Evolutionary conservation across 1,140 invertebrate species (phyloP).

Genomic region (Drosophila ananassae): DNA sequence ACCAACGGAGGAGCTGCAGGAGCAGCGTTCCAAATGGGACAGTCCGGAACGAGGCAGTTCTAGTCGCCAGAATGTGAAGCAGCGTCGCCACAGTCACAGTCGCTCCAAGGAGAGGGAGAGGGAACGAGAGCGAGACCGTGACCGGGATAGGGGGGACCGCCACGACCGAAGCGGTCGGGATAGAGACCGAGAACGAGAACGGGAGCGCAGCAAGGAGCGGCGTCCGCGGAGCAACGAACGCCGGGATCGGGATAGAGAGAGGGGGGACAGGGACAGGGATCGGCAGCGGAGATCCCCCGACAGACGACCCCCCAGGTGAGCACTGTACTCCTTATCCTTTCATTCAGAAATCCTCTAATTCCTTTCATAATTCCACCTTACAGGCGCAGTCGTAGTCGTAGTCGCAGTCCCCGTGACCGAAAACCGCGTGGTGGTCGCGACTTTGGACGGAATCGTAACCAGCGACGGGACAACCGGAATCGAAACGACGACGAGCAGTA

Average conservation of each 20-base stretch:
- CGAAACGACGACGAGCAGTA: slow-evolving; percentile 84
- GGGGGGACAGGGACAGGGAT: slow-evolving; percentile 15
- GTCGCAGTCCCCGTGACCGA: slow-evolving; percentile 73
- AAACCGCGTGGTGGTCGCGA: slow-evolving; percentile 48
- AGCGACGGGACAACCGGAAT: slow-evolving; percentile 37
- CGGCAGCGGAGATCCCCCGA: slow-evolving; percentile 59
- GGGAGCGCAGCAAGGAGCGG: slow-evolving; percentile 27
- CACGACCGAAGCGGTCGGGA: neutral
- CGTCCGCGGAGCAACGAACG: slow-evolving; percentile 36
- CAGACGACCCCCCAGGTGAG: slow-evolving; percentile 53
- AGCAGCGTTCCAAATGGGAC: slow-evolving; percentile 80
- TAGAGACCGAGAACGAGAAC: slow-evolving; percentile 14
- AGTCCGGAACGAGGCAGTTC: slow-evolving; percentile 48
- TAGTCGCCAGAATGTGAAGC: slow-evolving; percentile 25
- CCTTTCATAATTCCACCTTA: neutral
- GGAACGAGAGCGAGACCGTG: slow-evolving; percentile 29
- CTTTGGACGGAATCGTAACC: slow-evolving; percentile 36
- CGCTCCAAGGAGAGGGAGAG: slow-evolving; percentile 14
- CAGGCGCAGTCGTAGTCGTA: slow-evolving; percentile 61
- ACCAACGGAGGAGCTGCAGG: slow-evolving; percentile 37
- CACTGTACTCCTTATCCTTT: slow-evolving; percentile 3
- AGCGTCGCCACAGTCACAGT: slow-evolving; percentile 4
- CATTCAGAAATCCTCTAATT: neutral
- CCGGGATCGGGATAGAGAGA: slow-evolving; percentile 17
- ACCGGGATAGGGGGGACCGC: slow-evolving; percentile 28